Conservation (phyloP, 2,797 vertebrate species). For the Protonibea diacanthus region DNA sequence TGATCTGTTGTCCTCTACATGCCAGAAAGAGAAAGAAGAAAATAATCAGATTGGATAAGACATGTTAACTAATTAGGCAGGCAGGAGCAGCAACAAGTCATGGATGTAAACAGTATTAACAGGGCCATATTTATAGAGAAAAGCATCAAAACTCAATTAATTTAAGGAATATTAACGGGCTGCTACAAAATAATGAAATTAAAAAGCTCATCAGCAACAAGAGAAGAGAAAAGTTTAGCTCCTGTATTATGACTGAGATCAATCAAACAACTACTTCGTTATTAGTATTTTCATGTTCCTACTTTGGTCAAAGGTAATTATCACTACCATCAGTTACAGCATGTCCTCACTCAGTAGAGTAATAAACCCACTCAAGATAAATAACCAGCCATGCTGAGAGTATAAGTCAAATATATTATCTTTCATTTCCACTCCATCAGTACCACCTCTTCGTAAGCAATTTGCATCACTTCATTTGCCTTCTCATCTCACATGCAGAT, state of each 20-base stretch:
- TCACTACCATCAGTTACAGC: slow-evolving; percentile 19
- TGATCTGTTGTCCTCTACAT: slow-evolving; percentile 73
- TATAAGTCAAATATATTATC: slow-evolving; percentile 22
- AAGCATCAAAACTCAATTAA: neutral
- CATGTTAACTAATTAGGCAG: slow-evolving; percentile 49
- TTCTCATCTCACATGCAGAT: slow-evolving; percentile 17
- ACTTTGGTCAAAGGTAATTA: slow-evolving; percentile 20
- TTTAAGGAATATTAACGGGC: slow-evolving; percentile 4
- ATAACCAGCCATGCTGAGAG: slow-evolving; percentile 6
- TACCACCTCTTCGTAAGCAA: slow-evolving; percentile 12
- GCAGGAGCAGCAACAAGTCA: neutral
- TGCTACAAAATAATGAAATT: neutral
- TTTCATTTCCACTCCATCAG: slow-evolving; percentile 43
- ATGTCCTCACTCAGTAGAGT: slow-evolving; percentile 9
- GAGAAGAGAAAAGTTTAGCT: neutral
- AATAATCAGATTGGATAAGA: slow-evolving; percentile 58
- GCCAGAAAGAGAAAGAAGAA: slow-evolving; percentile 62
- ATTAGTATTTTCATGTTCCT: slow-evolving; percentile 1
- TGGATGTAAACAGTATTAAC: slow-evolving; percentile 12
- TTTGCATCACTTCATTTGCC: slow-evolving; percentile 46
- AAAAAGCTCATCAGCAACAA: neutral
- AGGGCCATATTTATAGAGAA: neutral
- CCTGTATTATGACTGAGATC: neutral
- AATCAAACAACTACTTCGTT: neutral
- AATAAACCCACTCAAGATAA: slow-evolving; percentile 30